Evolutionary conservation across 2,113 vertebrate species (phyloP).

Genomic region (Micromys minutus): DNA sequence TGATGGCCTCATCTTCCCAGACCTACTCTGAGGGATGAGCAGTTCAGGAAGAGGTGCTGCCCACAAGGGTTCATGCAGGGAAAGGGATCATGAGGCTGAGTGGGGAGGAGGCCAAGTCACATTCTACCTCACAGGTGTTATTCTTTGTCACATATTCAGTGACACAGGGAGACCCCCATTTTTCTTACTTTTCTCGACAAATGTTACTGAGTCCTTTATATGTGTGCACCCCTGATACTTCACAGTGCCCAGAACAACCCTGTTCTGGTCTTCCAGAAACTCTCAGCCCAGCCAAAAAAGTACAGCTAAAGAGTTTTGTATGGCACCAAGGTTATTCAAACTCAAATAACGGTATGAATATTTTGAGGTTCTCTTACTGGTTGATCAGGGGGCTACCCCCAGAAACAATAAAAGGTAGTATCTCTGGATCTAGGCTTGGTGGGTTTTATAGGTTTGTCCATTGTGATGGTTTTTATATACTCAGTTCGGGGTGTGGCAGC

Average conservation of each 20-base stretch:
- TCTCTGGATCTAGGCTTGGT: background rate
- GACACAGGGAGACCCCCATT: background rate
- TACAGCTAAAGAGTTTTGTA: background rate
- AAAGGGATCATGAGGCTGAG: background rate
- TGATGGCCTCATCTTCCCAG: background rate
- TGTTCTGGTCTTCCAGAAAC: background rate
- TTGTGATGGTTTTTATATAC: too few species aligned
- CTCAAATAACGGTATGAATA: accelerated
- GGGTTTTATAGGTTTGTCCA: background rate
- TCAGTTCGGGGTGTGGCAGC: too few species aligned
- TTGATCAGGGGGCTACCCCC: background rate
- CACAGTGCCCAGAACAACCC: background rate
- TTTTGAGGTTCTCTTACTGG: background rate
- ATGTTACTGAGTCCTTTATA: background rate
- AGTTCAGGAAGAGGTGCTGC: too few species aligned
- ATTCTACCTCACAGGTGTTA: accelerated
- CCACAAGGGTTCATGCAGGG: background rate
- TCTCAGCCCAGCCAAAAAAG: background rate
- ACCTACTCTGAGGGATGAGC: background rate
- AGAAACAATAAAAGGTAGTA: background rate
- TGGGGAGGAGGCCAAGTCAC: too few species aligned
- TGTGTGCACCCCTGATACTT: background rate
- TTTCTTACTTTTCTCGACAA: background rate
- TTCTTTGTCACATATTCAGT: accelerated
- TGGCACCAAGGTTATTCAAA: background rate